phyloP scores from a whole-genome alignment of 2,888 invertebrate genomes.

The Vannuccia rotundouncinata region DNA sequence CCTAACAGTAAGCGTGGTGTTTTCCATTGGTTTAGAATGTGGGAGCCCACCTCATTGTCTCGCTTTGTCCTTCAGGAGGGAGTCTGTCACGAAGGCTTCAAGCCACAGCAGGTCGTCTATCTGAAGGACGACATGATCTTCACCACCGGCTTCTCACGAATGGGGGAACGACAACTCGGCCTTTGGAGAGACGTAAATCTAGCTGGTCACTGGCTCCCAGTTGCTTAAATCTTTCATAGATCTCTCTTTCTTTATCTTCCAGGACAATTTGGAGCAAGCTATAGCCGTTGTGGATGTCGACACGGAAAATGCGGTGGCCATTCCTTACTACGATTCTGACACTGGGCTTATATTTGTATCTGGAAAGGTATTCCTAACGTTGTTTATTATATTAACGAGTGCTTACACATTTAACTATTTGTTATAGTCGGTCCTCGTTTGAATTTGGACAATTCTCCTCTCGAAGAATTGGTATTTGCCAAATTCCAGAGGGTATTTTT shows the following conservation, averaged over 20 bases:
- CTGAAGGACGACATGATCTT: conserved; percentile 73
- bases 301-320: conserved; percentile 67
- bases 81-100: conserved; percentile 76
- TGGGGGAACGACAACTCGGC: conserved; percentile 85
- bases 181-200: conserved; percentile 62
- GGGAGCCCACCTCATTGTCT: too few relatives aligned
- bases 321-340: conserved; percentile 85
- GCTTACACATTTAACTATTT: too few relatives aligned
- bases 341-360: conserved; percentile 73
- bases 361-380: conserved; percentile 62
- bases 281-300: conserved; percentile 57
- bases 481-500: too few relatives aligned
- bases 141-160: conserved; percentile 84
- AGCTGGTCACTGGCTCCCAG: not conserved
- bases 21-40: too few relatives aligned
- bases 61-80: too few relatives aligned
- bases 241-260: not conserved
- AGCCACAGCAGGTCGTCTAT: conserved; percentile 65
- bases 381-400: too few relatives aligned
- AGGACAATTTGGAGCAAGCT: conserved; percentile 22
- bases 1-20: conserved; percentile 42
- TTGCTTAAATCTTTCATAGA: not conserved
- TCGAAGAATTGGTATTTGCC: too few relatives aligned
- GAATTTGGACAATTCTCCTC: too few relatives aligned
- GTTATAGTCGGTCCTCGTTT: too few relatives aligned